These are phyloP conservation scores for Rhynchophorus ferrugineus DNA, from an alignment of 1,140 invertebrate genomes.

Conservation along the genomic window DNA sequence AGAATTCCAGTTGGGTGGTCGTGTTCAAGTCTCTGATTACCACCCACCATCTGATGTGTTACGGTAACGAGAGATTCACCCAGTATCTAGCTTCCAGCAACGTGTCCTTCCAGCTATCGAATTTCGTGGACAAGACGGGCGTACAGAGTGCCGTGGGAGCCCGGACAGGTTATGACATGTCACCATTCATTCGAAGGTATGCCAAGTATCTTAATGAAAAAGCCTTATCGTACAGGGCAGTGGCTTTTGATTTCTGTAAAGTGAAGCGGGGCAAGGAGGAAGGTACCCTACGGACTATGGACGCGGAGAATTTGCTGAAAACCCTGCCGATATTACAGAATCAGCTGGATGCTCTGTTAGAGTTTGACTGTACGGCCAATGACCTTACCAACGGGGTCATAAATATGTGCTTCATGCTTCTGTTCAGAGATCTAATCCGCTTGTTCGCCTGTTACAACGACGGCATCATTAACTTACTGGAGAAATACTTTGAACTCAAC, in stretches of 20 bases:
- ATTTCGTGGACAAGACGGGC: constrained; percentile 94
- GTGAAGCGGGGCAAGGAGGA: constrained; percentile 98
- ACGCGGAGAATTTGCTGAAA: constrained; percentile 94
- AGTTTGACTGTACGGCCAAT: constrained; percentile 96
- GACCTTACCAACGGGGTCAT: constrained; percentile 98
- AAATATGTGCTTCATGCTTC: constrained; percentile 96
- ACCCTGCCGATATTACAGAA: constrained; percentile 92
- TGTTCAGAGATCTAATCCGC: constrained; percentile 96
- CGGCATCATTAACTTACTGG: constrained; percentile 97
- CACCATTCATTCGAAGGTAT: constrained; percentile 96
- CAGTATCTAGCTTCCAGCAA: constrained; percentile 99
- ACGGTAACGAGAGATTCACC: constrained; percentile 99
- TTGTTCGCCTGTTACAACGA: constrained; percentile 99
- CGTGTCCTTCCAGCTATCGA: constrained; percentile 95
- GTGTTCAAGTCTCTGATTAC: constrained; percentile 98
- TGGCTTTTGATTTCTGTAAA: constrained; percentile 99
- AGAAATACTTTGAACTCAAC: constrained; percentile 99
- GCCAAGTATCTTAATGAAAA: constrained; percentile 99
- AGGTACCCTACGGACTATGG: constrained; percentile 94
- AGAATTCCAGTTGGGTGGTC: constrained; percentile 97
- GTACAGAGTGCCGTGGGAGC: constrained; percentile 61
- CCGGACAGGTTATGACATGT: constrained; percentile 95
- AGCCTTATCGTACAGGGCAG: constrained; percentile 92
- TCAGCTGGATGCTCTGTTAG: constrained; percentile 91
- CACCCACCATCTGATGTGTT: constrained; percentile 98